Evolutionary conservation across 2,113 vertebrate genomes (phyloP), one percentile per base, ranked within the genome.

Genomic region (Origma solitaria): DNA sequence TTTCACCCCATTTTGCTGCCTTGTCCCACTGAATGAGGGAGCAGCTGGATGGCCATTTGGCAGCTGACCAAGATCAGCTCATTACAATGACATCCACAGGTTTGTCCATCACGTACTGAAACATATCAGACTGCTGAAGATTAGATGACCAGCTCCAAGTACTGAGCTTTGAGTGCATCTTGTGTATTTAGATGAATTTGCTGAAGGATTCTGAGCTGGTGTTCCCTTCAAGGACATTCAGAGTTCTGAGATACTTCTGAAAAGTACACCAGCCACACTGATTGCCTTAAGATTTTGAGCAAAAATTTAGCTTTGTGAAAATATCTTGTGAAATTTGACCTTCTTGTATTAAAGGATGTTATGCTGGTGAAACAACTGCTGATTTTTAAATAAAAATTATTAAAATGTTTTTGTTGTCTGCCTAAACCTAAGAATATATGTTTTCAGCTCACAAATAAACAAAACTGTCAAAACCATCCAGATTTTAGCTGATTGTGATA

Each of bases 21-120:
- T 11, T 16, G 6, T 24, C 7, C 13, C 30, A 45, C 13, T 13
- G 13, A 31, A 7, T 28, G 30, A 38, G 9, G 40, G 69, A 45
- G n/a, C 7, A 71, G 6, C 47, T 68, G 22, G 5, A 5, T 51
- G 38, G 15, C 1, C 2, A 0, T n/a, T 33, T 42, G 15, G 10
- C 22, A 25, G 2, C 14, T 72, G 60, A 15, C 3, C 25, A 50
- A 42, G 21, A 17, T 20, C 42, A n/a, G 9, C 11, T 54, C 25
- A 17, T 11, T 17, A 2, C 8, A 28, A 9, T n/a, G 35, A 22
- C 27, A 51, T 19, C 18, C 9, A 30, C 7, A 15, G 1, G 1
- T 73, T 23, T 77, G 4, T 16, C 13, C 19, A 5, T 45, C 17
- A 27, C 8, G 9, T 30, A 11, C 9, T 35, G 11, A 61, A 61